phyloP scores from a whole-genome alignment of 2,113 vertebrate species.

The Theropithecus gelada region DNA sequence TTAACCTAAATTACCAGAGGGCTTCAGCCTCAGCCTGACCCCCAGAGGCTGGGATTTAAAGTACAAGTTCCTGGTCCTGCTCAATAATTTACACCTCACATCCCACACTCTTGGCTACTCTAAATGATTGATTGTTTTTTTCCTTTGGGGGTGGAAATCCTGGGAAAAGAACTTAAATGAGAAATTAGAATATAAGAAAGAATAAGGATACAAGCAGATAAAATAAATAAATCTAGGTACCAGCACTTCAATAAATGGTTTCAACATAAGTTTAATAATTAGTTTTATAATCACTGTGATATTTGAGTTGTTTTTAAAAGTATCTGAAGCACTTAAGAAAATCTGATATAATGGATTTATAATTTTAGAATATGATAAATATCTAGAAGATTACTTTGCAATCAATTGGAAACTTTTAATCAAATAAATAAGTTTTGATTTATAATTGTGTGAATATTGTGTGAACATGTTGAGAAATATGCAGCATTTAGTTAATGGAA shows the following conservation, averaged over 20 bases:
- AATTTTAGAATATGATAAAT: slow-evolving; percentile 6
- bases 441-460: background rate
- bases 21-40: background rate
- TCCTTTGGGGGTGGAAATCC: background rate
- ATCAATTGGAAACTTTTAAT: background rate
- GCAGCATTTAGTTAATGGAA: background rate
- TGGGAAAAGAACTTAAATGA: background rate
- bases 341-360: background rate
- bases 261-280: slow-evolving; percentile 7
- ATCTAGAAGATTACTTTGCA: slow-evolving; percentile 8
- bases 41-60: background rate
- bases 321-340: slow-evolving; percentile 21
- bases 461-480: background rate
- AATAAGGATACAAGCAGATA: background rate
- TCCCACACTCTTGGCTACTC: background rate
- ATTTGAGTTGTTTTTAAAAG: background rate
- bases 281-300: background rate
- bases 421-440: background rate
- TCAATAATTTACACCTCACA: background rate
- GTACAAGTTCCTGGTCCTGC: background rate
- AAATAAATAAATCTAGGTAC: background rate
- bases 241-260: background rate
- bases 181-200: background rate
- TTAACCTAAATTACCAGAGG: background rate
- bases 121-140: background rate